These are phyloP conservation scores for Blastobasis lacticolella DNA, from an alignment of 2,888 invertebrate genomes.

Conservation along the genomic window DNA sequence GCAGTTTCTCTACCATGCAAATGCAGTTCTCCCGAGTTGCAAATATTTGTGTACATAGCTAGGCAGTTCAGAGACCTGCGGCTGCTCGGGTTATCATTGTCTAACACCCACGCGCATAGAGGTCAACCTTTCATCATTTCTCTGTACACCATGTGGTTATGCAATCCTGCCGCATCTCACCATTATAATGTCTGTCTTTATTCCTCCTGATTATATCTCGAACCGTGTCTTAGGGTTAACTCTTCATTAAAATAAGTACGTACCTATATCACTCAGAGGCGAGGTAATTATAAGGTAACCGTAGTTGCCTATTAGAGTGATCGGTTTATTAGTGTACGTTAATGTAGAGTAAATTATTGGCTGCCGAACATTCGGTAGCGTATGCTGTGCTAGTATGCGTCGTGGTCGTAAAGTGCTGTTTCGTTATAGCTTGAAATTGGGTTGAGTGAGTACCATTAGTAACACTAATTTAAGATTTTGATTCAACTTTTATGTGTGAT, in stretches of 20 bases:
- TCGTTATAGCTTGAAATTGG: too few relatives aligned
- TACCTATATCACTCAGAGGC: not conserved
- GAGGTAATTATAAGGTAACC: slow-evolving; percentile 7
- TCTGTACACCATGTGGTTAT: slow-evolving; percentile 33
- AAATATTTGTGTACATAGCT: slow-evolving; percentile 68
- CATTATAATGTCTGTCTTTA: slow-evolving; percentile 34
- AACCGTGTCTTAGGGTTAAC: slow-evolving; percentile 11
- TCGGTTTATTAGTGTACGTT: slow-evolving; percentile 16
- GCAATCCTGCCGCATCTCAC: slow-evolving; percentile 21
- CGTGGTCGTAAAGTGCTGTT: too few relatives aligned
- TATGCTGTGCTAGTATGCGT: too few relatives aligned
- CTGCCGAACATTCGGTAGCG: slow-evolving; percentile 9
- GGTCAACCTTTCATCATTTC: slow-evolving; percentile 50
- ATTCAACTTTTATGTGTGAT: too few relatives aligned
- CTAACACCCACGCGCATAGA: slow-evolving; percentile 43
- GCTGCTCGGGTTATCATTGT: slow-evolving; percentile 45
- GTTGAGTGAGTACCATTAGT: too few relatives aligned
- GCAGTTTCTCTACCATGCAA: too few relatives aligned
- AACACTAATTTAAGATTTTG: too few relatives aligned
- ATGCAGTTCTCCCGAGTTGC: not conserved
- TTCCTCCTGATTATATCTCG: slow-evolving; percentile 29
- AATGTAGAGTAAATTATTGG: slow-evolving; percentile 21
- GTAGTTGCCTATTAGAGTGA: slow-evolving; percentile 14
- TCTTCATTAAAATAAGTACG: slow-evolving; percentile 5
- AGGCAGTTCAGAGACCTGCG: slow-evolving; percentile 58